Evolutionary conservation across 2,797 vertebrate genomes (phyloP), one percentile per base, ranked within the genome.

Genomic region (Lindbergichthys nudifrons): DNA sequence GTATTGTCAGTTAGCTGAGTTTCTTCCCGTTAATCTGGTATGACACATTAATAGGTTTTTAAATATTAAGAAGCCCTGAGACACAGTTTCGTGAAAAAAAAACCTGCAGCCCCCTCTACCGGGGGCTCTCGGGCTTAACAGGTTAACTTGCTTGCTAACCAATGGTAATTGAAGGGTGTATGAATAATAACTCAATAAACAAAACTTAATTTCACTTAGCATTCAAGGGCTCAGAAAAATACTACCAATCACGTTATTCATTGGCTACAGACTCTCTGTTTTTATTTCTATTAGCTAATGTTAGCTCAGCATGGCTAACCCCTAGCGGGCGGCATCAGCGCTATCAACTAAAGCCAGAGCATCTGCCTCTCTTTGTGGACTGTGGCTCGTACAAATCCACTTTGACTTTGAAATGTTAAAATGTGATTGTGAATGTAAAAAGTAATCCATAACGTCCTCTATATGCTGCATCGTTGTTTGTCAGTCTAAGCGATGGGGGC

Each of bases 381-480:
- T 36, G 43, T 47, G 51, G 65, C 58, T 67, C 62, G 15, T 60
- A 54, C 60, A 85, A 88, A 90, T 88, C 81, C 65, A 19, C 50
- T 88, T 67, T 82, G 83, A 88, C 75, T 89, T 86, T 54, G 80
- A 87, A 73, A 26, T 66, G 80, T 82, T 80, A 83, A 88, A 82
- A 90, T 65, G 64, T 66, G 73, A 82, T 5, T 0, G 5, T 32
- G 73, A 82, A 36, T 36, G 32, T 36, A 8, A 36, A 36, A 9
- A 82, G 59, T 84, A 87, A 90, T 89, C 86, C 86, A 78, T 70
- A 63, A 67, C 23, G 77, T 73, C 84, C 82, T 82, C 74, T 51
- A 59, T 32, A 70, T 65, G 69, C 66, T 42, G 19, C 65, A 26
- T 26, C 5, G 32, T 10, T 26, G 56, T 76, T 79, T 68, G 58